Base-by-base conservation (phyloP, 2,113 vertebrate genomes). In the Crotalus helleri region DNA sequence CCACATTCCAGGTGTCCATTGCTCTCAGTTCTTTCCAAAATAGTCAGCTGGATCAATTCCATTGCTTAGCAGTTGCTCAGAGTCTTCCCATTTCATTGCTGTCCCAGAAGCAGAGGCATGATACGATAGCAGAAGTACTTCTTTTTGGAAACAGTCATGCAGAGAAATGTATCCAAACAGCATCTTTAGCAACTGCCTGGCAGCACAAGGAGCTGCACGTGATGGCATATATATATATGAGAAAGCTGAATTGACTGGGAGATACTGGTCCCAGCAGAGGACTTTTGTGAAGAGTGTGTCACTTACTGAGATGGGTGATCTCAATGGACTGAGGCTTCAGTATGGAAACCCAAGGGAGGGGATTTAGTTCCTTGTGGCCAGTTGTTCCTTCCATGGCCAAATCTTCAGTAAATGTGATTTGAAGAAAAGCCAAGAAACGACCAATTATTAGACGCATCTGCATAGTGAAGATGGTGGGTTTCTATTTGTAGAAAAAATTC, bases 401-500 rank as follows among this genome's bases (percentile, higher is more conserved):
- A 59, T 91, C 74, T 87, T 55, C 59, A 46, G 88, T 86, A 57
- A 91, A 92, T 93, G 92, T 87, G 90, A 87, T 89, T 64, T 91
- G 81, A 90, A 92, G 90, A 93, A 94, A 92, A 95, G 91, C 10
- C 2, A 91, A 0, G 7, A 92, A 93, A 93, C 61, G 61, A 89
- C 91, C 93, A 89, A 49, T 0, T 12, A 1, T 93, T 91, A 54
- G 90, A 94, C 89, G 96, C 93, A 92, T 98, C 97, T 98, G 98
- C 94, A 91, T 97, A 97, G 96, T 61, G 95, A 97, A 96, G 88
- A 96, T 93, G 96, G 93, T 5, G 19, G 0, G 53, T 85, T 95
- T 94, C 96, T 94, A 95, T 86, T 93, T 64, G 92, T 96, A 95
- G 97, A 94, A 46, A 17, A 98, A 98, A 97, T 96, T 96, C 92